These are phyloP conservation scores for Idris sp. DNA, from an alignment of 1,140 invertebrate species.

Conservation along the genomic window DNA sequence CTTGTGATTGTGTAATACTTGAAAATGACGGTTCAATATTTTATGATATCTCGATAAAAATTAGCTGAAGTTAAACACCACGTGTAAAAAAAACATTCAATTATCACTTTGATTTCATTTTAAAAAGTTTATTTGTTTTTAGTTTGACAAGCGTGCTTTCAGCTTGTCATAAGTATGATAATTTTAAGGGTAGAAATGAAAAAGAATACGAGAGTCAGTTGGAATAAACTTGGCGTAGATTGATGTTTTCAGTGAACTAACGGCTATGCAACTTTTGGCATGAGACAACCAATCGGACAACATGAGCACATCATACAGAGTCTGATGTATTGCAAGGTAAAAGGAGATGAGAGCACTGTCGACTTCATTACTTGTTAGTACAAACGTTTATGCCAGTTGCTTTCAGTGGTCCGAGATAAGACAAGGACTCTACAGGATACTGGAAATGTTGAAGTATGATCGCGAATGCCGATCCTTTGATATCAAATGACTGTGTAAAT, in stretches of 20 bases:
- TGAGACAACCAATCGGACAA: conserved; percentile 55
- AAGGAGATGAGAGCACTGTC: conserved; percentile 30
- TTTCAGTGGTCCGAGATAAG: conserved; percentile 14
- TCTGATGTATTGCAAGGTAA: conserved; percentile 64
- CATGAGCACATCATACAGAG: conserved; percentile 43
- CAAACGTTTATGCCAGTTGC: conserved; percentile 27
- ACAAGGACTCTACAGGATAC: conserved; percentile 1
- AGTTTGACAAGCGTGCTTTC: conserved; percentile 37
- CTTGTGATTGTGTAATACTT: too few species aligned
- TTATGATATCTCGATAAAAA: too few species aligned
- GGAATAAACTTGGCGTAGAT: conserved; percentile 64
- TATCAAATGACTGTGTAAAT: conserved; percentile 19
- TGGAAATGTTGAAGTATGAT: conserved; percentile 3
- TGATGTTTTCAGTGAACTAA: conserved; percentile 61
- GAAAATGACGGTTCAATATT: neutral
- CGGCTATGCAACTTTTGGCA: conserved; percentile 53
- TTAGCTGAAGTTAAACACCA: too few species aligned
- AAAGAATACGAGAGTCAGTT: conserved; percentile 31
- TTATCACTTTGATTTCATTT: too few species aligned
- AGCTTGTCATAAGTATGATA: conserved; percentile 47
- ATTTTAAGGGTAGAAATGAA: conserved; percentile 31
- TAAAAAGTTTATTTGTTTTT: conserved; percentile 46
- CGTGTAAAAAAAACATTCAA: conserved; percentile 33
- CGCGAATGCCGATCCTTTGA: conserved; percentile 20
- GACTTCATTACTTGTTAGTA: conserved; percentile 59